A percentile compares a stretch with the other conserved stretches of the same genome.
These are phyloP conservation scores for Pomacea maculata DNA, from an alignment of 1,140 invertebrate species.

Conservation along the genomic window DNA sequence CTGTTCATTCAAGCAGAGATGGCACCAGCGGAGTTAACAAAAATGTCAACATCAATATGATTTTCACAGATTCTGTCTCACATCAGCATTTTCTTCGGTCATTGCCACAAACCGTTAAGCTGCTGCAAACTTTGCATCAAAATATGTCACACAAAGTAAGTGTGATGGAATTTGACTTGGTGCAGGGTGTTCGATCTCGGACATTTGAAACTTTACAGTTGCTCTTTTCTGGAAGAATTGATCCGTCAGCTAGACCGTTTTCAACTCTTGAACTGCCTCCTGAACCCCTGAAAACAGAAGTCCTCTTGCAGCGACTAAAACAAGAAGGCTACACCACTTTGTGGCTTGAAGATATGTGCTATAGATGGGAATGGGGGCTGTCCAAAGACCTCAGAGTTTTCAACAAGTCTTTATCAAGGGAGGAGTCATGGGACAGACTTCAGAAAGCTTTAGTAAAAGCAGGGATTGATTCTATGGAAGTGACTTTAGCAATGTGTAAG, in stretches of 20 bases:
- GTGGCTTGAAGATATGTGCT: conserved; percentile 63
- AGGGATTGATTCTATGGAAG: conserved; percentile 41
- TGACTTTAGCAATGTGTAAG: conserved; percentile 56
- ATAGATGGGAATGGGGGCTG: conserved; percentile 61
- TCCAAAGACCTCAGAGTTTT: conserved; percentile 56
- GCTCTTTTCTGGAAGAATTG: conserved; percentile 45
- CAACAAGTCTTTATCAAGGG: conserved; percentile 37
- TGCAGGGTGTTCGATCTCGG: conserved; percentile 57
- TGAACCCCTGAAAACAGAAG: conserved; percentile 43
- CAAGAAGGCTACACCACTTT: conserved; percentile 50
- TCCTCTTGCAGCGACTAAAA: conserved; percentile 46
- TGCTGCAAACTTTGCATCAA: conserved; percentile 28
- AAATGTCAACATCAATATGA: conserved; percentile 55
- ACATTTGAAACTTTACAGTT: conserved; percentile 58
- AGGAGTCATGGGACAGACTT: conserved; percentile 41
- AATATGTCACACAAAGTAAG: not conserved
- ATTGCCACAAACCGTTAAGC: conserved; percentile 48
- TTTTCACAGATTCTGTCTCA: conserved; percentile 62
- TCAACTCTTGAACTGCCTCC: conserved; percentile 47
- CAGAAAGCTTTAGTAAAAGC: conserved; percentile 30
- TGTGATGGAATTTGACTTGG: conserved; percentile 57
- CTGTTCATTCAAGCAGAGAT: not conserved
- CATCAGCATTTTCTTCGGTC: conserved; percentile 59
- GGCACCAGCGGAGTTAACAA: not conserved
- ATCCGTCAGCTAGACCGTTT: conserved; percentile 53